Evolutionary conservation across 1,140 invertebrate genomes (phyloP), one percentile per base, ranked within the genome.

Genomic region (Drosophila tropicalis): DNA sequence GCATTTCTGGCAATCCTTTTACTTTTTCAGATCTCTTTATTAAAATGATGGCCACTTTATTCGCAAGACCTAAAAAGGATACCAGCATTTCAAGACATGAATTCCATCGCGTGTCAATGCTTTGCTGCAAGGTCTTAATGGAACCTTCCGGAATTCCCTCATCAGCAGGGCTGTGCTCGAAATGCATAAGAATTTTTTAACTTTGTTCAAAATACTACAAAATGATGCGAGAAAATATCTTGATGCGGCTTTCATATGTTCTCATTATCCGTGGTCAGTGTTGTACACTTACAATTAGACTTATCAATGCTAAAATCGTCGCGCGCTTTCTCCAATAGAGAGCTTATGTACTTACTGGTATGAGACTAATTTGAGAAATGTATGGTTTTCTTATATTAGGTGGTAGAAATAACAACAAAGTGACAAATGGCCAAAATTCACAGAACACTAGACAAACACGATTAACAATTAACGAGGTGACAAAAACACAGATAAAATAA

Each of bases 171-270:
- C 65, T 67, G 65, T 47, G 56, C 9, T 67, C 61, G 25, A 67
- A 67, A 67, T 67, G 41, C 19, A 17, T 67, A 4, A 66, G 54
- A 51, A 60, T 51, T 67, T 61, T 60, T 67, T 67, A 17, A 67
- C 40, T 34, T 67, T 67, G 15, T 51, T n/a, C 32, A 67, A 58
- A 58, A 67, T 32, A 19, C 51, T 67, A 19, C 19, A 67, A 60
- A 60, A 67, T 32, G 55, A 67, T 32, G 15, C 17, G 58, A 64
- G 40, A 60, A 67, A 67, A 67, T 5, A 36, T 67, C 39, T 67
- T 51, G 56, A 60, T 60, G 67, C 67, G 47, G 44, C 56, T 39
- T 65, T 71, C 69, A 62, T 66, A 55, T 71, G 29, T 58, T 70
- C 2, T 55, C 68, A 32, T 58, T 63, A 29, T 70, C 68, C 7